Evolutionary conservation across 1,140 invertebrate genomes (phyloP).

Genomic region (Drosophila kohkoa): DNA sequence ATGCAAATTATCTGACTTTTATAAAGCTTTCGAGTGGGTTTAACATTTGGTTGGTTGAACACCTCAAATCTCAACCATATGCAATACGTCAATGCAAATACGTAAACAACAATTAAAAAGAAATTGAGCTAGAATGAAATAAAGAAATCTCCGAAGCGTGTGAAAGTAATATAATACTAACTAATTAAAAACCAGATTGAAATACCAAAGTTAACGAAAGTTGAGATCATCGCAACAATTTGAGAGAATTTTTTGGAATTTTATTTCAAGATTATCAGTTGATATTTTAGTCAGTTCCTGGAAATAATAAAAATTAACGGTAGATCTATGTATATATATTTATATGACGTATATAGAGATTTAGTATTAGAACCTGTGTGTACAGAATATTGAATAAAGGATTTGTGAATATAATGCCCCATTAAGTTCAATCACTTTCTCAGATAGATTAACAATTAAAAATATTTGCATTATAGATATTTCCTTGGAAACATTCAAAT

Average conservation of each 20-base stretch:
- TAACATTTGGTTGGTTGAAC: slow-evolving; percentile 6
- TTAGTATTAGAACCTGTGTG: too few species aligned
- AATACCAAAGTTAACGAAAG: neutral
- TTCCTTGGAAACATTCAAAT: too few species aligned
- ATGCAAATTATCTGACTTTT: slow-evolving; percentile 11
- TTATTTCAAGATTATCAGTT: neutral
- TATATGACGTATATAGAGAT: too few species aligned
- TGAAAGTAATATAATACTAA: neutral
- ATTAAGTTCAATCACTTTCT: neutral
- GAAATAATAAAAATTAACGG: too few species aligned
- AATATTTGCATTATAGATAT: neutral
- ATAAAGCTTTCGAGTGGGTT: slow-evolving; percentile 37
- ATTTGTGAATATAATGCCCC: too few species aligned
- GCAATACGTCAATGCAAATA: slow-evolving; percentile 7
- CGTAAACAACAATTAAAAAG: neutral
- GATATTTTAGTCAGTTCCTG: neutral
- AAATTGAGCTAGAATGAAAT: neutral
- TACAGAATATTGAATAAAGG: too few species aligned
- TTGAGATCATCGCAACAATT: slow-evolving; percentile 6
- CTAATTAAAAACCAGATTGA: slow-evolving; percentile 5
- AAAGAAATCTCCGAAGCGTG: neutral
- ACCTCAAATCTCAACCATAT: slow-evolving; percentile 1
- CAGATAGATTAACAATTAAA: neutral
- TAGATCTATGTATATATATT: too few species aligned
- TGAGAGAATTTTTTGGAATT: neutral